Evolutionary conservation across 1,140 invertebrate genomes (phyloP).

Genomic region (Aradophagus sp.): DNA sequence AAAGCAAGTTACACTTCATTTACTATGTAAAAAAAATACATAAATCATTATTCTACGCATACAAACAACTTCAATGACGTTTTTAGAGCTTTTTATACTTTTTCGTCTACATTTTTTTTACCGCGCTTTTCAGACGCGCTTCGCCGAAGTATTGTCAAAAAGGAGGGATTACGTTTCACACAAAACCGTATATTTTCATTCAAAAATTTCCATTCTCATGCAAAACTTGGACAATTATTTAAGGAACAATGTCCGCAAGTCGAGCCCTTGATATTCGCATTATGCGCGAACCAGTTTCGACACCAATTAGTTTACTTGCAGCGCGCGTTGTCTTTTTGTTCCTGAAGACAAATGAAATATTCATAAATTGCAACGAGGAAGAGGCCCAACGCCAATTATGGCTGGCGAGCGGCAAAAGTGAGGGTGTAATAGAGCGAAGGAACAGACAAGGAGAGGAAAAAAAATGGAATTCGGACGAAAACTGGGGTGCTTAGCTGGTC

Average conservation of each 20-base stretch:
- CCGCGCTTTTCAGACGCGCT: no score
- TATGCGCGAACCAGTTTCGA: constrained; percentile 62
- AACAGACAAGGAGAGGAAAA: constrained; percentile 17
- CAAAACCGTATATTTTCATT: constrained; percentile 13
- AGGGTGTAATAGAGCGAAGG: constrained; percentile 33
- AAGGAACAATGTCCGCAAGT: constrained; percentile 33
- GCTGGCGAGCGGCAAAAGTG: constrained; percentile 40
- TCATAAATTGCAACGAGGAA: constrained; percentile 27
- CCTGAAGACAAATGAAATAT: constrained; percentile 44
- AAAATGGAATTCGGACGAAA: constrained; percentile 30
- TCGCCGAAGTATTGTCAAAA: neutral
- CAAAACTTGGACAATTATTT: constrained; percentile 46
- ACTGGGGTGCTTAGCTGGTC: constrained; percentile 46
- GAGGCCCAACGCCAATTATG: constrained; percentile 37
- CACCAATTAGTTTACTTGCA: constrained; percentile 57
- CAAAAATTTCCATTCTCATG: constrained; percentile 33
- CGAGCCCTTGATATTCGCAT: constrained; percentile 31
- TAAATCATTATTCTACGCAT: no score
- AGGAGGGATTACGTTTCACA: constrained; percentile 26
- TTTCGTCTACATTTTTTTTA: no score
- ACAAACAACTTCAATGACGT: no score
- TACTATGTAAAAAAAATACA: no score
- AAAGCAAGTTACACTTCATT: no score
- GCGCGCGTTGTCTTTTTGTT: constrained; percentile 40
- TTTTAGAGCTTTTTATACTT: no score